Conservation (phyloP, 1,140 invertebrate species). For the Conus betulinus region DNA sequence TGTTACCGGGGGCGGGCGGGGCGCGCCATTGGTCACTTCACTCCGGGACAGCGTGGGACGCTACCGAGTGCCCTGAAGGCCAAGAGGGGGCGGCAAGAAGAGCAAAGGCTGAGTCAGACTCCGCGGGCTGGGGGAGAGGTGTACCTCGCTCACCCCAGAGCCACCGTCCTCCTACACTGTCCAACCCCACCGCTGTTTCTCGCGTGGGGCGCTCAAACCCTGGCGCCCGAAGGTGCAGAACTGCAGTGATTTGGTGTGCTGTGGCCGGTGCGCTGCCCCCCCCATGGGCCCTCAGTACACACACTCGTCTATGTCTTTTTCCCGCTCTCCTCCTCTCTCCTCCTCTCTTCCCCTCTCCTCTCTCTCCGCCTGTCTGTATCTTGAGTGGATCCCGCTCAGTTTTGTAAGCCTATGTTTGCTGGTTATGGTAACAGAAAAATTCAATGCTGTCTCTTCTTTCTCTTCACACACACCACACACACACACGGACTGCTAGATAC, state of each 20-base stretch:
- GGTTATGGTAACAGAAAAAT: too few species aligned
- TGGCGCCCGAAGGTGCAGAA: too few species aligned
- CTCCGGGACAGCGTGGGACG: conserved; percentile 6
- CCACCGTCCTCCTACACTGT: background rate
- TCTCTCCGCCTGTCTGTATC: background rate
- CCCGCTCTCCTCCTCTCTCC: background rate
- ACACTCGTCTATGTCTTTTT: too few species aligned
- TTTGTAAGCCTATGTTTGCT: too few species aligned
- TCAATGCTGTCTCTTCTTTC: too few species aligned
- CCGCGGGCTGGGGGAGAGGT: too few species aligned
- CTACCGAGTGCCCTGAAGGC: background rate
- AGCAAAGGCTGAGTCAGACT: conserved; percentile 14
- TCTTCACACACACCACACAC: background rate
- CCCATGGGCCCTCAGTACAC: too few species aligned
- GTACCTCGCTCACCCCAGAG: background rate
- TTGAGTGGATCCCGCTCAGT: background rate
- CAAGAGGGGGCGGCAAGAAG: background rate
- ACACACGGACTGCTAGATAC: background rate
- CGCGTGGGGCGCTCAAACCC: too few species aligned
- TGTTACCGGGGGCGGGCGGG: conserved; percentile 46
- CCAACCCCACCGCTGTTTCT: too few species aligned
- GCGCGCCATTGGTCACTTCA: conserved; percentile 42
- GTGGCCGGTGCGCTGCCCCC: too few species aligned
- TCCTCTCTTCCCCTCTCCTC: conserved; percentile 5
- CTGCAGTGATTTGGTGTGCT: too few species aligned